These are phyloP conservation scores for Tigriopus japonicus DNA, from an alignment of 1,140 invertebrate genomes.

Conservation along the genomic window DNA sequence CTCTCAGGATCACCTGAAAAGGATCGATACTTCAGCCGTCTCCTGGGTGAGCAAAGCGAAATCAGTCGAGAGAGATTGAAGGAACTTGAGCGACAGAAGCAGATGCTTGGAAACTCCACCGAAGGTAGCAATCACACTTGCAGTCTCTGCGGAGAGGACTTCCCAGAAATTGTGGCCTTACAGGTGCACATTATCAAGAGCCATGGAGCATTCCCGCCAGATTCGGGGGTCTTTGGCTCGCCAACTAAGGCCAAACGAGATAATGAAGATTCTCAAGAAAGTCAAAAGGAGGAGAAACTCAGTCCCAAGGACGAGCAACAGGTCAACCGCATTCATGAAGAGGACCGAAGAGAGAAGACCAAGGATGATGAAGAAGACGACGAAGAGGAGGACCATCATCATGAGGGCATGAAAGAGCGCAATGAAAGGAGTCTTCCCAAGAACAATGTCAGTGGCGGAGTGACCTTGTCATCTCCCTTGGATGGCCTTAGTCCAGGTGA, in stretches of 20 bases:
- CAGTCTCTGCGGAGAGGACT: constrained; percentile 29
- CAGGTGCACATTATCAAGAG: constrained; percentile 36
- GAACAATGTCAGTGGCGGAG: neutral
- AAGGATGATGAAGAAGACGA: constrained; percentile 13
- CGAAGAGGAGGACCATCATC: constrained; percentile 10
- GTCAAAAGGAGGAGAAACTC: neutral
- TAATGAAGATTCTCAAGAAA: neutral
- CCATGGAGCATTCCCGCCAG: constrained; percentile 22
- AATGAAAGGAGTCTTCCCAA: neutral
- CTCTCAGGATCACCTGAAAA: constrained; percentile 49
- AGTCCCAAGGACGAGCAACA: neutral
- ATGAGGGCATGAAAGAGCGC: neutral
- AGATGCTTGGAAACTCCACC: neutral
- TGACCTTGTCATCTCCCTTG: neutral
- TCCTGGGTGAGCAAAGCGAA: constrained; percentile 14
- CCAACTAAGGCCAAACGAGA: neutral
- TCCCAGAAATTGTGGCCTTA: constrained; percentile 30
- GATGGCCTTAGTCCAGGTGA: neutral
- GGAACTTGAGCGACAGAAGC: neutral
- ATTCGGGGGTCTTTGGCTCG: constrained; percentile 8
- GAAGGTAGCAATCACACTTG: constrained; percentile 22
- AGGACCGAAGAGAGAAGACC: constrained; percentile 6
- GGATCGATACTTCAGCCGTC: constrained; percentile 19
- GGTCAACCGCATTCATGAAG: neutral
- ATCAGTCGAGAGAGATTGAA: neutral